Base-by-base conservation (phyloP, 2,113 vertebrate species). In the Pipa parva region DNA sequence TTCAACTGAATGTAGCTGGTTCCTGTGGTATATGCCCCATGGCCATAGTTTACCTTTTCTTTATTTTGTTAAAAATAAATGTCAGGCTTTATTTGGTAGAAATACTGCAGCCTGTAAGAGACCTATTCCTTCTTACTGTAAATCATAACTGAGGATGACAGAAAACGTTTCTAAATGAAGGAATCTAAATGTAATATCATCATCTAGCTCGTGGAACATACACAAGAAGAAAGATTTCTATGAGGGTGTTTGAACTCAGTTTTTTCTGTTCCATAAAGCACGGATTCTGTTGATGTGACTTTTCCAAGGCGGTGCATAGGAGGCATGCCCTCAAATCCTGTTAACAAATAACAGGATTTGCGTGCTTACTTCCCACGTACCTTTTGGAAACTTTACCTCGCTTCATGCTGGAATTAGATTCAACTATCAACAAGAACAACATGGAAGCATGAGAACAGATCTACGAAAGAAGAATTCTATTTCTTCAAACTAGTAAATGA, bases 301-400 rank as follows among this genome's bases (percentile, higher is more conserved):
- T 70, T 70, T 70, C 58, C 58, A 70, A 61, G 25, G 57, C 57
- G 66, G 66, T 70, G 66, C 36, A 61, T 70, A 70, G 66, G 66
- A 70, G 66, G 66, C 66, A 70, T 70, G 66, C 66, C 66, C 66
- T 70, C 66, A 70, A 70, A 70, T 70, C 66, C 66, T 70, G 66
- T 70, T 70, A 70, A 70, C 66, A 70, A 61, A 70, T 70, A 70
- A 70, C 66, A 70, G 66, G 66, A 70, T 70, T 70, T 70, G 66
- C 66, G 66, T 70, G 66, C 66, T 70, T 70, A 70, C 66, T 70
- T 70, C 66, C 66, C 66, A 70, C 66, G 46, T 70, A 70, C 66
- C 58, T 33, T 70, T 70, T 70, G 66, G 58, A 70, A 70, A 70
- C 49, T 70, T 70, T 70, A 61, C 57, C 36, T 70, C 66, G 29